Evolutionary conservation across 2,113 vertebrate species (phyloP).

Genomic region (Genyomyrus donnyi): DNA sequence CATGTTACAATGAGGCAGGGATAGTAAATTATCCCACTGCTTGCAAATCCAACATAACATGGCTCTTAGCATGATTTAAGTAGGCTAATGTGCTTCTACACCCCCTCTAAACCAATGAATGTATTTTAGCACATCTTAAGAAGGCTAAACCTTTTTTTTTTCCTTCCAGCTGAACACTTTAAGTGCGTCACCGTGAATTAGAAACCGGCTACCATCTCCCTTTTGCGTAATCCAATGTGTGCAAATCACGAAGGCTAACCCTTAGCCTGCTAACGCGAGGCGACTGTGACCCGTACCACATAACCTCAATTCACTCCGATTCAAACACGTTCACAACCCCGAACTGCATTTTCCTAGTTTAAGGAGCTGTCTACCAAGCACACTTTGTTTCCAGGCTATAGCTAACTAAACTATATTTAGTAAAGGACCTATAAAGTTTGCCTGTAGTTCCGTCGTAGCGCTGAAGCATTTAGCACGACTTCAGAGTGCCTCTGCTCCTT

Average conservation of each 20-base stretch:
- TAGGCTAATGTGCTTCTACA: background rate
- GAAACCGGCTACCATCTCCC: background rate
- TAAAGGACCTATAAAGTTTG: background rate
- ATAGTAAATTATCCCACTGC: background rate
- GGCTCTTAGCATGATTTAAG: constrained; percentile 12
- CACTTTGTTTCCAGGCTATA: background rate
- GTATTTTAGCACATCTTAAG: constrained; percentile 1
- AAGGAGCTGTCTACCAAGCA: background rate
- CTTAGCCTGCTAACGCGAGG: background rate
- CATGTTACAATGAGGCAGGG: background rate
- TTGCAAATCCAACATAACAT: constrained; percentile 9
- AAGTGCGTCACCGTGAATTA: background rate
- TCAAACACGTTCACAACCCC: background rate
- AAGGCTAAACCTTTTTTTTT: background rate
- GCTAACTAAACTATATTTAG: background rate
- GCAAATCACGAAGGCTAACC: background rate
- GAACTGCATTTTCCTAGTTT: background rate
- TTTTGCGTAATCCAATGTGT: background rate
- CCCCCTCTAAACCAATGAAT: constrained; percentile 2
- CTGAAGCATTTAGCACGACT: background rate
- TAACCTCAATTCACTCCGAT: background rate
- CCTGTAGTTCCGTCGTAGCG: background rate
- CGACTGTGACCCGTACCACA: background rate
- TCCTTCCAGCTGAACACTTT: background rate
- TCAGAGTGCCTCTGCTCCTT: background rate